phyloP scores from a whole-genome alignment of 2,888 invertebrate genomes.

The Cerceris rybyensis region DNA sequence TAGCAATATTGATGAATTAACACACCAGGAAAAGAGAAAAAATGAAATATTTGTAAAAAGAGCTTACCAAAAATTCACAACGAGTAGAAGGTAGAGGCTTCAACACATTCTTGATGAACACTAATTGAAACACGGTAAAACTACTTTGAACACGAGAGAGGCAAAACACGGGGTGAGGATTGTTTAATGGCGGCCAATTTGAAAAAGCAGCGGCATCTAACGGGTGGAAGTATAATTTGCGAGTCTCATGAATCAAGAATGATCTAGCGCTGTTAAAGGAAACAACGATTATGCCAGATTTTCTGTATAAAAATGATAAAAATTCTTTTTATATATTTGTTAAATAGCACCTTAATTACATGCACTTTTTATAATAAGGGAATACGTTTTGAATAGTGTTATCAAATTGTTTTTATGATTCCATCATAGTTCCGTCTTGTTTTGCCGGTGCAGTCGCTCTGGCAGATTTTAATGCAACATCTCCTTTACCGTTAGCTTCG shows the following conservation, averaged over 20 bases:
- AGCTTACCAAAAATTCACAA: too few relatives aligned
- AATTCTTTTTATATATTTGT: neutral
- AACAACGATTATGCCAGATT: neutral
- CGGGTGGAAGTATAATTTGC: neutral
- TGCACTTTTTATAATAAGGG: conserved; percentile 23
- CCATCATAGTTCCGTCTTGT: conserved; percentile 50
- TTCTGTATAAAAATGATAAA: neutral
- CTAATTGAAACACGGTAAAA: too few relatives aligned
- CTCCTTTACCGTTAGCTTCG: conserved; percentile 72
- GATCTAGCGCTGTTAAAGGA: neutral
- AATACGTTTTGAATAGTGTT: neutral
- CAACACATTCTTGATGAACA: too few relatives aligned
- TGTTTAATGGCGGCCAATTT: neutral
- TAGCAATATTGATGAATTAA: too few relatives aligned
- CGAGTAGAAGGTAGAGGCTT: too few relatives aligned
- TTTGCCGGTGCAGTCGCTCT: conserved; percentile 57
- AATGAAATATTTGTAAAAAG: too few relatives aligned
- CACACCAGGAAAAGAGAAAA: too few relatives aligned
- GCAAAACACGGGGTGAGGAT: too few relatives aligned
- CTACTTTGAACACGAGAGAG: too few relatives aligned
- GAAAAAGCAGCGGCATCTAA: neutral
- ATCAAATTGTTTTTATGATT: conserved; percentile 57
- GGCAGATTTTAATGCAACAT: conserved; percentile 70
- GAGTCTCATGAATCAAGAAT: neutral
- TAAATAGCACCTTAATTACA: neutral